Evolutionary conservation across 2,797 vertebrate genomes (phyloP).

Genomic region (Lacerta bilineata): DNA sequence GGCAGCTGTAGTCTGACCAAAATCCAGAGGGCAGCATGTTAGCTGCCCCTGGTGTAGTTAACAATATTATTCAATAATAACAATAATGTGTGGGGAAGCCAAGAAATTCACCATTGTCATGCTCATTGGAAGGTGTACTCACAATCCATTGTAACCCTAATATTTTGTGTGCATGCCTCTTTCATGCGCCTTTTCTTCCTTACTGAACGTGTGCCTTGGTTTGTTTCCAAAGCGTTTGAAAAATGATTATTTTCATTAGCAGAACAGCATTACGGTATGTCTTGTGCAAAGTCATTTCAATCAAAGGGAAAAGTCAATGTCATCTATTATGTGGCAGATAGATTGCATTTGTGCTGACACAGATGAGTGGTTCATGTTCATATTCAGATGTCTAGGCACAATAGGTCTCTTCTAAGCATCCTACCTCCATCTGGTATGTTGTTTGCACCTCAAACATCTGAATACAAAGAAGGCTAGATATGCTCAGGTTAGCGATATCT

Average conservation of each 20-base stretch:
- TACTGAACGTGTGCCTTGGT: background rate
- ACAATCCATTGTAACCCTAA: background rate
- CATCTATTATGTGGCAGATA: constrained; percentile 41
- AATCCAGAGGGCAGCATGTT: too few relatives aligned
- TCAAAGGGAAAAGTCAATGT: constrained; percentile 41
- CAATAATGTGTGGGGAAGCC: background rate
- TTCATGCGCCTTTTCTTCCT: background rate
- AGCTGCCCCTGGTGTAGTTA: background rate
- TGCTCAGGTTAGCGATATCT: constrained; percentile 17
- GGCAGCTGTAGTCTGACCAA: too few relatives aligned
- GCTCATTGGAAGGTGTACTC: background rate
- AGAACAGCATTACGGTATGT: constrained; percentile 11
- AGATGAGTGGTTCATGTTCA: constrained; percentile 50
- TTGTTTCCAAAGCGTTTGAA: background rate
- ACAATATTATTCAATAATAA: background rate
- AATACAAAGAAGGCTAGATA: constrained; percentile 30
- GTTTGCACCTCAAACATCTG: constrained; percentile 39
- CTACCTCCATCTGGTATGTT: constrained; percentile 45
- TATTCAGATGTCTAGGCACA: constrained; percentile 63
- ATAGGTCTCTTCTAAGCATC: constrained; percentile 58
- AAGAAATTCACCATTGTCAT: background rate
- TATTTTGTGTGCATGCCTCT: background rate
- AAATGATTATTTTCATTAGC: constrained; percentile 19
- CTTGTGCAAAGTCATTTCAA: constrained; percentile 41
- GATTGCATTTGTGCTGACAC: constrained; percentile 45